Evolutionary conservation across 1,140 invertebrate species (phyloP).

Genomic region (Tetramorium simillimum): DNA sequence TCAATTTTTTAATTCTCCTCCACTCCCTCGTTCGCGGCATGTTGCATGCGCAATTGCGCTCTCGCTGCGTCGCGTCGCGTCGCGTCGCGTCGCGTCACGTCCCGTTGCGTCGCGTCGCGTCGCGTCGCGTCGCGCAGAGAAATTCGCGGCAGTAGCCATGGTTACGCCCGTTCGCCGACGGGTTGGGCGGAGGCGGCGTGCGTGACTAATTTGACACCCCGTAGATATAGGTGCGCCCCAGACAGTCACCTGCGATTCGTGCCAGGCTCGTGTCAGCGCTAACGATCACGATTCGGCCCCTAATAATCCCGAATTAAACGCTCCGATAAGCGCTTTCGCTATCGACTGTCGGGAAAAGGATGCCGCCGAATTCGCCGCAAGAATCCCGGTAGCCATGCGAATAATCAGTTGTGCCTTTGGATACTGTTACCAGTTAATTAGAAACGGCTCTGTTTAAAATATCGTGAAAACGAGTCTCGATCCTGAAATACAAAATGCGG

Average conservation of each 20-base stretch:
- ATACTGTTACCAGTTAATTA: neutral
- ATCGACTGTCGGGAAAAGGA: constrained; percentile 44
- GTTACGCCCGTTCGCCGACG: constrained; percentile 69
- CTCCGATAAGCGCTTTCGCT: constrained; percentile 62
- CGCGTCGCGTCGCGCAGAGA: constrained; percentile 65
- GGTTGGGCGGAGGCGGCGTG: constrained; percentile 65
- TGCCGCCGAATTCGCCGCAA: constrained; percentile 11
- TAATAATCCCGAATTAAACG: constrained; percentile 78
- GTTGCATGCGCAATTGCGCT: constrained; percentile 70
- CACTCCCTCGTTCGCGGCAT: constrained; percentile 32
- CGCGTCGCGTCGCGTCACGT: constrained; percentile 58
- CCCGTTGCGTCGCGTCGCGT: constrained; percentile 49
- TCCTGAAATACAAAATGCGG: neutral
- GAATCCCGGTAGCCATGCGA: constrained; percentile 7
- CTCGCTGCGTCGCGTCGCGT: constrained; percentile 58
- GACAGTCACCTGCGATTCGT: constrained; percentile 78
- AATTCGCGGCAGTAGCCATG: constrained; percentile 75
- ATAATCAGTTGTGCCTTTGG: constrained; percentile 8
- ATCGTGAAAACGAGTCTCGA: neutral
- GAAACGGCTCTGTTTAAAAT: neutral
- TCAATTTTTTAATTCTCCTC: constrained; percentile 62
- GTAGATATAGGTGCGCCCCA: constrained; percentile 71
- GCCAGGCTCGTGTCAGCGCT: constrained; percentile 72
- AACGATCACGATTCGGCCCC: constrained; percentile 75
- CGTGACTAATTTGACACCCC: constrained; percentile 79